Conservation (phyloP, 1,140 invertebrate species). For the Agrypnia vestita region DNA sequence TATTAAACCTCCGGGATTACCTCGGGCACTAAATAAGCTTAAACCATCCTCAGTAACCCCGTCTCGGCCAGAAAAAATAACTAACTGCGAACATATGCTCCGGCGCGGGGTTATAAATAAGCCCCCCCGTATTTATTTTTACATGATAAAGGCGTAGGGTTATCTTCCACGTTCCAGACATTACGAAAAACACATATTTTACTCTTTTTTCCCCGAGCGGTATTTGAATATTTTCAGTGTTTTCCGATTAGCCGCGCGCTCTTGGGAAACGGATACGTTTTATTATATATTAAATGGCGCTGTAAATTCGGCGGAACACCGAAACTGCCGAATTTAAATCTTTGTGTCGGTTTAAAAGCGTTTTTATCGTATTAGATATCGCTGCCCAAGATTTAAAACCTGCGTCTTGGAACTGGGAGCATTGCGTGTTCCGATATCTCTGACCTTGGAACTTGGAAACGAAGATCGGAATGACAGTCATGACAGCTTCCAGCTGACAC, state of each 20-base stretch:
- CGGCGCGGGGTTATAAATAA: conserved; percentile 8
- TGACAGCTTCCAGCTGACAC: too few species aligned
- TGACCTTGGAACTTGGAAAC: too few species aligned
- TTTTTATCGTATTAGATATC: too few species aligned
- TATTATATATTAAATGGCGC: background rate
- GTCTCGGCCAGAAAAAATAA: conserved; percentile 3
- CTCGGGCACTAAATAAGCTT: too few species aligned
- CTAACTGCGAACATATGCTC: background rate
- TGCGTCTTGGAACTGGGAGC: too few species aligned
- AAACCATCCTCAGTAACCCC: background rate
- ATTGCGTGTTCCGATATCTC: too few species aligned
- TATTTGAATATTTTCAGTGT: background rate
- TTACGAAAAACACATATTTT: background rate
- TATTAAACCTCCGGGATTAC: too few species aligned
- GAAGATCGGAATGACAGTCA: too few species aligned
- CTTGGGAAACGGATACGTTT: background rate
- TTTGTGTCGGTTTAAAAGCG: too few species aligned
- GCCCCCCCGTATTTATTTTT: conserved; percentile 15
- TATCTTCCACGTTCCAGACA: background rate
- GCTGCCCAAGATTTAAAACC: too few species aligned
- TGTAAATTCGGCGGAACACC: background rate
- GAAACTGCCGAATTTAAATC: too few species aligned
- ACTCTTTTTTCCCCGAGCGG: background rate
- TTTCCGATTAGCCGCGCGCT: background rate
- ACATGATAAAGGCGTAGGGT: conserved; percentile 4